Evolutionary conservation across 2,888 invertebrate genomes (phyloP), one percentile per base, ranked within the genome.

Genomic region (Andrena flavipes): DNA sequence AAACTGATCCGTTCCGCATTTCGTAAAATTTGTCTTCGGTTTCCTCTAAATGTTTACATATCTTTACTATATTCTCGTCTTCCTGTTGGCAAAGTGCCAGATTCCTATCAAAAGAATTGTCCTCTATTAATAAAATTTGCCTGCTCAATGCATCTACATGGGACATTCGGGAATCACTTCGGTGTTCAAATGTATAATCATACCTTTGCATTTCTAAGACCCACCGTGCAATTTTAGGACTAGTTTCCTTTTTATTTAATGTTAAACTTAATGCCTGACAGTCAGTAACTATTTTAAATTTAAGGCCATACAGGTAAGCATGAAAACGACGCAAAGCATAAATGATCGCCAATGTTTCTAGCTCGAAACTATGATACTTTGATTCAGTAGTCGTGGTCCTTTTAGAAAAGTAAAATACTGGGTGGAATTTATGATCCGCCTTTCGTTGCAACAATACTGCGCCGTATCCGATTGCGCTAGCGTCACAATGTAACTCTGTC

Each of bases 401-500:
- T 75, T 91, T 91, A 7, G 91, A 91, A 86, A 91, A 92, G 76
- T 91, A 92, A 64, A 91, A 91, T 0, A 93, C 76, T 0, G 91
- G 91, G 35, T 92, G 90, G 33, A 91, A 84, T 51, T 84, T 81
- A 5, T 63, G 70, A 82, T 91, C 88, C 0, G 67, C 8, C 60
- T 92, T 90, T 67, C 80, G 86, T 77, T 93, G 93, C 63, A 93
- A 20, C 29, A 93, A 76, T 7, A 93, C 88, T 0, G 89, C 88
- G 0, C 92, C 92, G 8, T 69, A 69, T 0, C 68, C 75, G 5
- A 62, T 4, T 1, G 87, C 68, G 76, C 91, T 91, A 2, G 91
- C 93, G 83, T 93, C 92, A 26, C 90, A 91, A 65, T 93, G 92
- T 51, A 93, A 73, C 76, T 93, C 91, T 4, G 92, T 93, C 63